Evolutionary conservation across 1,140 invertebrate genomes (phyloP), one percentile per base, ranked within the genome.

Genomic region (Zaprionus camerounensis): DNA sequence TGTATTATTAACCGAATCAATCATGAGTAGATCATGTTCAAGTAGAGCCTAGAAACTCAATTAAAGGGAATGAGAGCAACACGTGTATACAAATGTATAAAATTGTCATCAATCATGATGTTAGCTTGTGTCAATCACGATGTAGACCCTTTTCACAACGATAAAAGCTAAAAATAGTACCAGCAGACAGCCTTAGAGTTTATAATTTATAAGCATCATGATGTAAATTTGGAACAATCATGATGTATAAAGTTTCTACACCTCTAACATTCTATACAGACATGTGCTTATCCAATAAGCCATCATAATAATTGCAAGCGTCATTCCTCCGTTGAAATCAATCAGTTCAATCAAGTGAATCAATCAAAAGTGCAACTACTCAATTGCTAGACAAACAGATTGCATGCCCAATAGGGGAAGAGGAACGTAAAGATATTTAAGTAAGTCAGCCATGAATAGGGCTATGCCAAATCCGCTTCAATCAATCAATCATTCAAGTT

Each of bases 401-500:
- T 26, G 12, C 6, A 41, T 44, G 12, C 7, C 7, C 34, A 36
- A 13, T 13, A 15, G n/a, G 6, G 6, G n/a, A n/a, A 41, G 38
- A 5, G 13, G 15, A 41, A 15, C 15, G 4, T n/a, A 6, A n/a
- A 41, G 38, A 49, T 12, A 22, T 5, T 22, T 34, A 20, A 34
- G 5, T 13, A 55, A 65, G 53, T 38, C 34, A 44, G 36, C 26
- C 7, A 17, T 46, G 24, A 62, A 62, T 34, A 34, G 31, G 31
- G 31, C 9, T 34, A 34, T 34, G 31, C 31, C 31, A 11, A 58
- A 5, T 38, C 46, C 12, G 17, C 0, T 55, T 26, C 6, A 36
- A 56, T 69, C 62, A 66, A 71, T 78, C 74, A 75, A 49, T 81
- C 78, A 79, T 63, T 53, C 55, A 63, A 72, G 69, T 58, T 38